Evolutionary conservation across 2,888 invertebrate species (phyloP), one percentile per base, ranked within the genome.

Genomic region (Gastrophysa polygoni): DNA sequence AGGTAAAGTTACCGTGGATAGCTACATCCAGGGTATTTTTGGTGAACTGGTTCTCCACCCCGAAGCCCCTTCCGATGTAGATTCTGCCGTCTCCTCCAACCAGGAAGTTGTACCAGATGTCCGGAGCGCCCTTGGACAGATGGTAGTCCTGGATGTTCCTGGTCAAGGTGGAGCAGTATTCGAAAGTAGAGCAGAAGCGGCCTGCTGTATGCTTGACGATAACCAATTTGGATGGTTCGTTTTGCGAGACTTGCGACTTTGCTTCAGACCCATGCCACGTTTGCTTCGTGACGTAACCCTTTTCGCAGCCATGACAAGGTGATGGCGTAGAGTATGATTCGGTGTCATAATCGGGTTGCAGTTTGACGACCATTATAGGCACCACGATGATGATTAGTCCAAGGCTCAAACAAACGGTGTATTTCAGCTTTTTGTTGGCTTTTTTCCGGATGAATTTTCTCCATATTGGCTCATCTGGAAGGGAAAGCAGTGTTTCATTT

Each of bases 11-110:
- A 16, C 73, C 73, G 52, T 69, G 68, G 44, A 64, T 68, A 0
- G 64, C 70, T 11, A 73, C 67, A 20, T 71, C 71, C 1, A 69
- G 55, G 3, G 59, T 67, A 43, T 61, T 28, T 6, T 60, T 57
- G 10, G 47, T 50, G 21, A 54, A 55, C 16, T 49, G 49, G 4
- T 67, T 64, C 89, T 61, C 54, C 5, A 58, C 43, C 3, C 48
- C 54, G 64, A 66, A 73, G 0, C 71, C 72, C 59, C 85, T 80
- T 20, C 84, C 85, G 49, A 83, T 82, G 71, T 85, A 85, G 32
- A 85, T 77, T 64, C 82, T 81, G 2, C 85, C 86, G 75, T 87
- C 86, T 21, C 83, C 82, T 4, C 85, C 86, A 57, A 88, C 81
- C 68, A 86, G 66, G 64, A 83, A 85, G 67, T 78, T 81, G 20